A percentile compares a stretch with the other conserved stretches of the same genome.
These are phyloP conservation scores for Xanthorhoe spadicearia DNA, from an alignment of 2,888 invertebrate genomes.

Conservation along the genomic window DNA sequence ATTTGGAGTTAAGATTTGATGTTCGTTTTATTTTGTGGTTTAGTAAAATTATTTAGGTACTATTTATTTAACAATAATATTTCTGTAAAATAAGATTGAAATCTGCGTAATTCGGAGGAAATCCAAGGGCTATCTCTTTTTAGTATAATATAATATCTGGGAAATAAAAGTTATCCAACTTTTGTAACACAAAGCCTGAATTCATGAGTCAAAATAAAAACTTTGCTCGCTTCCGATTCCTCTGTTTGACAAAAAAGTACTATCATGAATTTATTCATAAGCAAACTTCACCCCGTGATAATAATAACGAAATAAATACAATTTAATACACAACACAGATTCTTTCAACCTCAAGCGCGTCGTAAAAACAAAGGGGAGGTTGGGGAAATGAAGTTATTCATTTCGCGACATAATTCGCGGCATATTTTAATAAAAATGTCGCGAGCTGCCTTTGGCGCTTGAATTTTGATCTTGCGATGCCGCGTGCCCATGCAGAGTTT, in stretches of 20 bases:
- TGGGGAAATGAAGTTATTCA: constrained; percentile 69
- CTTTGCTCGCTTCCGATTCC: constrained; percentile 20
- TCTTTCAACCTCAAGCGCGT: constrained; percentile 55
- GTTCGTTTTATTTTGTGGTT: too few species aligned
- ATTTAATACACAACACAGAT: constrained; percentile 43
- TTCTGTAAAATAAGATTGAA: too few species aligned
- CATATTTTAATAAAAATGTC: constrained; percentile 72
- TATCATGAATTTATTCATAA: constrained; percentile 44
- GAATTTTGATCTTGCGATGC: constrained; percentile 41
- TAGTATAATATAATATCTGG: neutral
- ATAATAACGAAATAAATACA: constrained; percentile 47
- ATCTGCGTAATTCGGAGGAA: too few species aligned
- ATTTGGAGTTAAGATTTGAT: too few species aligned
- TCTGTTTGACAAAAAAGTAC: constrained; percentile 36
- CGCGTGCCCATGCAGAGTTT: constrained; percentile 1
- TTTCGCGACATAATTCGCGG: constrained; percentile 69
- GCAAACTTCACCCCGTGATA: constrained; percentile 37
- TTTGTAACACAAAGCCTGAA: neutral
- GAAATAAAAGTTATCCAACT: neutral
- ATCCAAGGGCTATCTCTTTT: too few species aligned
- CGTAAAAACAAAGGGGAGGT: constrained; percentile 63
- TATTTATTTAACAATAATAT: too few species aligned
- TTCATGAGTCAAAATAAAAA: constrained; percentile 18
- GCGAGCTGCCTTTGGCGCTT: constrained; percentile 26
- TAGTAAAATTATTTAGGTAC: too few species aligned